Evolutionary conservation across 2,797 vertebrate species (phyloP), one percentile per base, ranked within the genome.

Genomic region (Arnoldichthys spilopterus): DNA sequence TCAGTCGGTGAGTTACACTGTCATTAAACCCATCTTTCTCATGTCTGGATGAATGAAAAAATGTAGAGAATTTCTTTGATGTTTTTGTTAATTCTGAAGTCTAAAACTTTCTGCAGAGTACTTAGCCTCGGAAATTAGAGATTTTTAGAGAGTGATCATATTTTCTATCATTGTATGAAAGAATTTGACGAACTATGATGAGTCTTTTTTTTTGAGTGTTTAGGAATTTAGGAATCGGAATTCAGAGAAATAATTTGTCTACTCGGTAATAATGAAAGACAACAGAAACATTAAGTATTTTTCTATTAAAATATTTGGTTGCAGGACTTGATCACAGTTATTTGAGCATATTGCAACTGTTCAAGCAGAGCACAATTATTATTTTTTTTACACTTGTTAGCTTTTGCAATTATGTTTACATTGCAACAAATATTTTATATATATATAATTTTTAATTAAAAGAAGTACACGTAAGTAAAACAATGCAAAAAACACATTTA

Each of bases 1-100:
- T 2, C 94, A 98, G 82, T 98, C 96, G 86, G 98, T 99, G 90
- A 97, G 97, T 93, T 72, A 86, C 70, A 70, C 11, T 22, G 22
- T 40, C 24, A 18, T 22, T 16, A 15, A 66, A 8, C 8, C 18
- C 0, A 3, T 20, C 6, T 11, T 63, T 16, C 24, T 6, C 16
- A 16, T 30, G 56, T 32, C 59, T 34, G 43, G 15, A 47, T 13
- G 15, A 13, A 47, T 47, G 13, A 15, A 30, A 0, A 59, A 12
- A 15, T 5, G 3, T 28, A 28, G 58, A 61, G 28, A 32, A 8
- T 58, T 28, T 16, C 26, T 3, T 51, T 51, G 12, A 32, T 30
- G 56, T 4, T 2, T 28, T 9, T 30, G 3, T 56, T 56, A 1
- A 13, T 9, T 24, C 8, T 9, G n/a, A 9, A 22, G 51, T n/a